These are phyloP conservation scores for Diglossa cyanea DNA, from an alignment of 2,797 vertebrate species.

Conservation along the genomic window DNA sequence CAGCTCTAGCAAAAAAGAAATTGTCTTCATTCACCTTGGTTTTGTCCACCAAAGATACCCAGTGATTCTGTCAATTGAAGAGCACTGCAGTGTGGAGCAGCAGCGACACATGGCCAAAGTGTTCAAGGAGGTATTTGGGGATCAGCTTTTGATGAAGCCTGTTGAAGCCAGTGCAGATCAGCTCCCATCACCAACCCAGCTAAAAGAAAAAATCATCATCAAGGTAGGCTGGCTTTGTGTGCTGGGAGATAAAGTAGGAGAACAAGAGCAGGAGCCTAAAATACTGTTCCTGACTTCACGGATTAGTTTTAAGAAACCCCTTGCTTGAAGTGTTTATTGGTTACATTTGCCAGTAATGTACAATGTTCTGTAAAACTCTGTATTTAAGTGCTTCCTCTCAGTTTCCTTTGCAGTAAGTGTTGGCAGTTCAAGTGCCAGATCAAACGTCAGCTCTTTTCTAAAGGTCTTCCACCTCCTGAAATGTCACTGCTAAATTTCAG, in stretches of 20 bases:
- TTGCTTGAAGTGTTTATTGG: background rate
- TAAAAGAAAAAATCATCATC: constrained; percentile 93
- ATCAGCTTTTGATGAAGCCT: constrained; percentile 85
- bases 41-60: constrained; percentile 83
- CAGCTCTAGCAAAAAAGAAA: background rate
- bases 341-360: background rate
- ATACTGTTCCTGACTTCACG: background rate
- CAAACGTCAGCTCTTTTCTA: background rate
- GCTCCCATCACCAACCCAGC: constrained; percentile 90
- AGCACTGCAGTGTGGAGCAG: constrained; percentile 91
- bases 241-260: background rate
- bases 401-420: background rate
- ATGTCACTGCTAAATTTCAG: background rate
- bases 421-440: background rate
- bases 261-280: background rate
- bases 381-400: background rate
- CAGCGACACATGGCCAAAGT: constrained; percentile 92
- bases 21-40: background rate
- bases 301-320: background rate
- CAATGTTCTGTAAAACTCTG: background rate
- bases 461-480: background rate
- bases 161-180: constrained; percentile 91
- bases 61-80: constrained; percentile 92
- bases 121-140: constrained; percentile 90
- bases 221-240: constrained; percentile 78